phyloP scores from a whole-genome alignment of 2,888 invertebrate genomes.

The Luperina testacea region DNA sequence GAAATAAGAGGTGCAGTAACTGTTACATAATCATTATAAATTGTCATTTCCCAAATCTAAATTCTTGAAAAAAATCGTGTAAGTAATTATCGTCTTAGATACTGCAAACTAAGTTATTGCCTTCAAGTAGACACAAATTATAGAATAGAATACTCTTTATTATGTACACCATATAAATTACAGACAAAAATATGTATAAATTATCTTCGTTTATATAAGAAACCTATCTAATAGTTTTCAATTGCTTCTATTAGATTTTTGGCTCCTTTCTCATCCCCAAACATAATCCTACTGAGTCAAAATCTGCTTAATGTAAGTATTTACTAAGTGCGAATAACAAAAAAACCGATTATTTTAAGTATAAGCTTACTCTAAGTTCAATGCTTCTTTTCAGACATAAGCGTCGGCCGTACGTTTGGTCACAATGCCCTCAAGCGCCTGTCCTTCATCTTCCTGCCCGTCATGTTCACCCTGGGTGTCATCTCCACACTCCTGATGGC shows the following conservation, averaged over 20 bases:
- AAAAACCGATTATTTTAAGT: background rate
- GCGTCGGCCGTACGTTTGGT: constrained; percentile 92
- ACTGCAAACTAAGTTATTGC: too few species aligned
- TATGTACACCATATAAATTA: too few species aligned
- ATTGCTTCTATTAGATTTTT: background rate
- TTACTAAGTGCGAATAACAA: background rate
- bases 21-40: too few species aligned
- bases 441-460: constrained; percentile 92
- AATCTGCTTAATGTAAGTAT: background rate
- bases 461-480: constrained; percentile 94
- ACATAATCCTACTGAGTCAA: background rate
- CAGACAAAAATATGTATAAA: too few species aligned
- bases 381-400: constrained; percentile 73
- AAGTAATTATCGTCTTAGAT: too few species aligned
- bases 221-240: background rate
- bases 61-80: too few species aligned
- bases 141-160: too few species aligned
- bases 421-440: constrained; percentile 93
- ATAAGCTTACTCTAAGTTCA: background rate
- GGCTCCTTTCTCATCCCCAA: background rate
- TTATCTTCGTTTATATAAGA: too few species aligned
- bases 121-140: too few species aligned
- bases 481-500: constrained; percentile 93
- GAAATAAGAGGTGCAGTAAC: too few species aligned
- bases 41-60: too few species aligned